Evolutionary conservation across 2,113 vertebrate genomes (phyloP), one percentile per base, ranked within the genome.

Genomic region (Percopsis transmontana): DNA sequence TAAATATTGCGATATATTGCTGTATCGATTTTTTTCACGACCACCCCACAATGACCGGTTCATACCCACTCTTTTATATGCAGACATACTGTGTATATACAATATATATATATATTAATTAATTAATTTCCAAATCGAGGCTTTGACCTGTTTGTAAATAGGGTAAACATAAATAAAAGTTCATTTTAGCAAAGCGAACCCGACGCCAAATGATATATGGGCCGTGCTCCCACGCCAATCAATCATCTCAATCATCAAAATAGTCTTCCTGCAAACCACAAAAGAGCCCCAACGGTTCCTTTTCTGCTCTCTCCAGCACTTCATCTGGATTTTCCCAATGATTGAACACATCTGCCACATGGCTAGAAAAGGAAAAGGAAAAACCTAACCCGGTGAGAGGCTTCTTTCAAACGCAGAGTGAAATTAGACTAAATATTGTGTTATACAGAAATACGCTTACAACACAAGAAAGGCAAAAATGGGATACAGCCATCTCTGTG

Each of bases 361-460:
- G 51, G 76, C 77, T 38, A 51, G 53, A 73, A 39, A 48, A 47
- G 10, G 68, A 78, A 44, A 65, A 48, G 2, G 42, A 48, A 18
- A 16, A 18, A 18, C 5, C 45, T 85, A 53, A 11, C 51, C 23
- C 68, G 72, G 72, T 45, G 63, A 72, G 47, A 75, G 76, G 80
- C 85, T 88, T 89, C 86, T 76, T 79, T 74, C 62, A 52, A 78
- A 64, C 71, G 60, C 74, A 58, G 2, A 48, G 71, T 50, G 62
- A 74, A 77, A 73, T 86, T 66, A 75, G 67, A 66, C 74, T 64
- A 84, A 82, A 87, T 80, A 77, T 87, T 78, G 68, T 71, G 76
- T 81, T 66, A 60, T 70, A n/a, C n/a, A 63, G 56, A 84, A 88
- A 89, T 77, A 84, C 80, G 87, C 80, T 85, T 85, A 84, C 47